Evolutionary conservation across 2,888 invertebrate species (phyloP).

Genomic region (Drosophila emarginata): DNA sequence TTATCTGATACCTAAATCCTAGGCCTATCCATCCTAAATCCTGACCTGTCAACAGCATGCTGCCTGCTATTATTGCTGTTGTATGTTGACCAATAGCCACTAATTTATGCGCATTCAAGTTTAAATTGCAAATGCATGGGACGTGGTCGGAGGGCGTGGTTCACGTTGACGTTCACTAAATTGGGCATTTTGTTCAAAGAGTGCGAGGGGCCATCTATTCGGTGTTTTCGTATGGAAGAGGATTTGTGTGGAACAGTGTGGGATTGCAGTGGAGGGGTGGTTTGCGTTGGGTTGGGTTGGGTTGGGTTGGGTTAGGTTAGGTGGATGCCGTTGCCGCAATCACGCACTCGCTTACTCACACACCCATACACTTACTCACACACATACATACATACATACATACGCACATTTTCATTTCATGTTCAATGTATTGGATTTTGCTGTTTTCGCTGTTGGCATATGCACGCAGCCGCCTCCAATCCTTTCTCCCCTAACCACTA

Average conservation of each 20-base stretch:
- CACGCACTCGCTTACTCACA: conserved; percentile 38
- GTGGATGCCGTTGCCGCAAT: conserved; percentile 43
- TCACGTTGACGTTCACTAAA: conserved; percentile 48
- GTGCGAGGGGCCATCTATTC: background rate
- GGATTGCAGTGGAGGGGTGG: conserved; percentile 9
- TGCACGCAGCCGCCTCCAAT: conserved; percentile 7
- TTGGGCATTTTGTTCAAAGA: conserved; percentile 56
- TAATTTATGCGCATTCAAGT: conserved; percentile 74
- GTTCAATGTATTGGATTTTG: conserved; percentile 60
- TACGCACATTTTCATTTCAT: conserved; percentile 40
- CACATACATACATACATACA: conserved; percentile 17
- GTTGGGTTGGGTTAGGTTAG: background rate
- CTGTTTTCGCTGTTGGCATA: conserved; percentile 42
- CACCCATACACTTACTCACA: conserved; percentile 2
- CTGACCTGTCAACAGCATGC: conserved; percentile 16
- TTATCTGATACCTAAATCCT: background rate
- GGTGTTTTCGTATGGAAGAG: no score
- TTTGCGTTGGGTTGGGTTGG: no score
- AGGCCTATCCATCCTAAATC: conserved; percentile 6
- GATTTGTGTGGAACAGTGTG: background rate
- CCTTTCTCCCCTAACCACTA: background rate
- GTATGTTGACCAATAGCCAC: conserved; percentile 53
- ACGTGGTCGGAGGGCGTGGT: conserved; percentile 34
- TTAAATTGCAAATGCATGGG: conserved; percentile 72
- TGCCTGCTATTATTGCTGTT: conserved; percentile 25